These are phyloP conservation scores for Meiosimyza decipiens DNA, from an alignment of 2,888 invertebrate genomes.

Conservation along the genomic window DNA sequence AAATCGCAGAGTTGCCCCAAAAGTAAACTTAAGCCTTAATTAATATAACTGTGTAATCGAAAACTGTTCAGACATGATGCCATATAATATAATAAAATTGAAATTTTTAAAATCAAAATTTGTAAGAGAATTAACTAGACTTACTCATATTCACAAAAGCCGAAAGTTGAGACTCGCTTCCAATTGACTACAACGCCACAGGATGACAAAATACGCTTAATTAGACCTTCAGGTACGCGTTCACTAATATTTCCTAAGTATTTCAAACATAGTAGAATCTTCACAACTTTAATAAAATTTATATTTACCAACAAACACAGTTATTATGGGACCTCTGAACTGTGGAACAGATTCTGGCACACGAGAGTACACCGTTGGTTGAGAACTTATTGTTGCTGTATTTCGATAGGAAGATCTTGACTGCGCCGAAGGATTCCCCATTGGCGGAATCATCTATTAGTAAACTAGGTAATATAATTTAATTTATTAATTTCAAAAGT, in stretches of 20 bases:
- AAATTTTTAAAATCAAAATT: neutral
- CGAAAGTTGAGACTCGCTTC: slow-evolving; percentile 98
- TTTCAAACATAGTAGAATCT: slow-evolving; percentile 14
- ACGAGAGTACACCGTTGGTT: slow-evolving; percentile 65
- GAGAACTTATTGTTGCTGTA: slow-evolving; percentile 67
- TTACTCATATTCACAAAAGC: slow-evolving; percentile 94
- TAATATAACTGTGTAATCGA: too few relatives aligned
- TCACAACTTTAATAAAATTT: neutral
- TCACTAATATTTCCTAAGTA: slow-evolving; percentile 86
- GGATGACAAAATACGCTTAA: slow-evolving; percentile 88
- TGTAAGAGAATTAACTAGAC: slow-evolving; percentile 35
- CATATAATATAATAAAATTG: neutral
- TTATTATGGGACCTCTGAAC: slow-evolving; percentile 87
- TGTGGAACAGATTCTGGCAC: slow-evolving; percentile 62
- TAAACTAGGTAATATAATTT: neutral
- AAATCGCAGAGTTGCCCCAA: too few relatives aligned
- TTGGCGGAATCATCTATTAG: slow-evolving; percentile 69
- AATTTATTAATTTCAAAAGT: neutral
- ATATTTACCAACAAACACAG: slow-evolving; percentile 91
- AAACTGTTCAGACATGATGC: too few relatives aligned
- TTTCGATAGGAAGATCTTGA: slow-evolving; percentile 62
- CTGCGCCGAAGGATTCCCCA: slow-evolving; percentile 66
- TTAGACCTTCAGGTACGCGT: slow-evolving; percentile 93
- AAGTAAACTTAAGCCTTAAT: too few relatives aligned
- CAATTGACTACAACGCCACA: slow-evolving; percentile 96